These are phyloP conservation scores for Oopsacas minuta DNA, from an alignment of 37 sponge, comb jelly and placozoan species.

Conservation along the genomic window DNA sequence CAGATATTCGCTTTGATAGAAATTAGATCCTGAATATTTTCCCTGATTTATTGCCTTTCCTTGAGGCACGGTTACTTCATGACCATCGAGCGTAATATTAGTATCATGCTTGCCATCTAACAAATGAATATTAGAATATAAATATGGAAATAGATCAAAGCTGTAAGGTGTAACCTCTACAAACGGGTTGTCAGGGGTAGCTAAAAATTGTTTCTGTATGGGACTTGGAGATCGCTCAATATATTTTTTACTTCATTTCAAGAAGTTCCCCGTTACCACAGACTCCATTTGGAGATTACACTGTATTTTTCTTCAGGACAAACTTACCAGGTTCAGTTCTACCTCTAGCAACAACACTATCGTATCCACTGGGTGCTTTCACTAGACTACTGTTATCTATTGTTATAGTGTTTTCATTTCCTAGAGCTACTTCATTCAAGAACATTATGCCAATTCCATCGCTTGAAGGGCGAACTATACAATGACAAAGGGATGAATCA, in stretches of 20 bases:
- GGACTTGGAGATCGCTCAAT: too few species aligned
- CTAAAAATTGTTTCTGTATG: too few species aligned
- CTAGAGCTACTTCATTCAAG: slow-evolving; percentile 70
- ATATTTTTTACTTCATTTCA: too few species aligned
- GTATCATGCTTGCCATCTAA: slow-evolving; percentile 53
- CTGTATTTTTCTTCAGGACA: too few species aligned
- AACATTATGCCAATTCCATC: slow-evolving; percentile 69
- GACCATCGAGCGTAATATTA: slow-evolving; percentile 36
- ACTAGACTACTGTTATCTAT: slow-evolving; percentile 43
- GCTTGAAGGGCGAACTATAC: slow-evolving; percentile 37
- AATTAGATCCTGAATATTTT: slow-evolving; percentile 31
- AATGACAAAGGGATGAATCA: too few species aligned
- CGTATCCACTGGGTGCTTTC: slow-evolving; percentile 48
- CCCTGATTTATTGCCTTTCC: slow-evolving; percentile 44
- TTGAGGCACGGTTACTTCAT: slow-evolving; percentile 54
- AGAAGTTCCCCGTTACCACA: too few species aligned
- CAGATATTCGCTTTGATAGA: slow-evolving; percentile 81
- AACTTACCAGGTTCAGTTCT: slow-evolving; percentile 72
- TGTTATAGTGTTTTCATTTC: slow-evolving; percentile 62
- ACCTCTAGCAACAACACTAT: slow-evolving; percentile 68
- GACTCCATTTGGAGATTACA: too few species aligned
- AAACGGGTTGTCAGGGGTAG: too few species aligned
- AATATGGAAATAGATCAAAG: too few species aligned
- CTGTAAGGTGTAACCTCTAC: too few species aligned
- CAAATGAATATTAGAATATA: too few species aligned